Conservation (phyloP, 2,113 vertebrate species). For the Phalacrocorax aristotelis region DNA sequence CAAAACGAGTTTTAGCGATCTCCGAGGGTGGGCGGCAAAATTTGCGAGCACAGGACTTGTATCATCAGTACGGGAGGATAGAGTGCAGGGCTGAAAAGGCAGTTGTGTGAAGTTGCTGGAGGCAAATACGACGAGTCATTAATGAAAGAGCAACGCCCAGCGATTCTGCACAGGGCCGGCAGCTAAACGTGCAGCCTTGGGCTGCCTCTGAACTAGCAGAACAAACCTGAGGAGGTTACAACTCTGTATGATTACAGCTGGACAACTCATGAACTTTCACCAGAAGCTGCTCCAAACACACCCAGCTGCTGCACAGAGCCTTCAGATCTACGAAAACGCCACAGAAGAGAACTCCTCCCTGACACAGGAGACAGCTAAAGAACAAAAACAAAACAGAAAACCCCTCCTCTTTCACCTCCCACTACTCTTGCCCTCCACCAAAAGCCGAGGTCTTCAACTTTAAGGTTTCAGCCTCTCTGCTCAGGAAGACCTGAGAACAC, state of each 20-base stretch:
- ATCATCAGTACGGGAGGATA: not conserved
- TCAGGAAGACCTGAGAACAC: rapidly evolving
- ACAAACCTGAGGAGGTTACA: not conserved
- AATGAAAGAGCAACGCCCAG: not conserved
- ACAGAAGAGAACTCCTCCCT: not conserved
- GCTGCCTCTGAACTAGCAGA: not conserved
- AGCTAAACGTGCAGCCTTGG: not conserved
- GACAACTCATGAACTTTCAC: not conserved
- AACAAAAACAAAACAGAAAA: not conserved
- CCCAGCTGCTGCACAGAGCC: not conserved
- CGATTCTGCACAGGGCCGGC: not conserved
- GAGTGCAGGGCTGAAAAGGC: not conserved
- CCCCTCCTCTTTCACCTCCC: not conserved
- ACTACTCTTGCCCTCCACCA: not conserved
- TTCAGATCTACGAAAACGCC: not conserved
- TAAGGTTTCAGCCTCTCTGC: not conserved
- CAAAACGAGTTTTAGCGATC: not conserved
- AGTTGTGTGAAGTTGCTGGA: not conserved
- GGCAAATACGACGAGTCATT: not conserved
- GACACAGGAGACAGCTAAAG: not conserved
- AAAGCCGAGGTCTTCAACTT: not conserved
- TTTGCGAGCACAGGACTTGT: not conserved
- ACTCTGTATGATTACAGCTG: not conserved
- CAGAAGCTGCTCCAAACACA: not conserved
- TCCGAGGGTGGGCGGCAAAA: not conserved